Base-by-base conservation (phyloP, 2,113 vertebrate genomes). In the Meleagris gallopavo region DNA sequence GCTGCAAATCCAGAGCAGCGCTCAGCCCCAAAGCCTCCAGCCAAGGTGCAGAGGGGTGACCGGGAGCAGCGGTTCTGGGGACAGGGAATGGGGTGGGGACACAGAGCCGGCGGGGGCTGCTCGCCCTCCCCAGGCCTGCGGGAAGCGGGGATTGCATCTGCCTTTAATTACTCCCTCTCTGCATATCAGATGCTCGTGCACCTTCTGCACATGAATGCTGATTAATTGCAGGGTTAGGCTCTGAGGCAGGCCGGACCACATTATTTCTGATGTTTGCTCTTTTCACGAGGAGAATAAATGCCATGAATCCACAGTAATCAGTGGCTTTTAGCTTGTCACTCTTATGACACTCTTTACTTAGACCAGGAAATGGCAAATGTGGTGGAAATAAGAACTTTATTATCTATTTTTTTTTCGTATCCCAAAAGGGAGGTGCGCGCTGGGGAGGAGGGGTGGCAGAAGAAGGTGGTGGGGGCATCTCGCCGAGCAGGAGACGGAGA, bases 151-250 rank as follows among this genome's bases (percentile, higher is more conserved):
- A 94, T 90, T 92, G 95, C 94, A 93, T 96, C 94, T 97, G 94
- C 94, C 95, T 97, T 96, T 97, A 97, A 96, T 95, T 96, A 95
- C 81, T 92, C 88, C 91, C 89, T 93, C 76, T 84, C 91, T 93
- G 73, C 71, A 89, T 86, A 97, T 97, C 97, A 97, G 96, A 94
- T 97, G 95, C 86, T 95, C 83, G 36, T 95, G 93, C 93, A 89
- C 72, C 92, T 94, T 81, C 94, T 94, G 93, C 94, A 95, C 95
- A 94, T 97, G 95, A 95, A 89, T 92, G 95, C 96, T 96, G 97
- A 98, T 97, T 97, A 97, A 98, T 97, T 98, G 97, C 97, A 97
- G 97, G 97, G 95, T 97, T 96, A 97, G 97, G 89, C 89, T 93
- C 95, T 82, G 30, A 95, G 96, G 95, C 96, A 95, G 96, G 95